Percentiles rank a stretch among this genome's conserved stretches.
These are phyloP conservation scores for Drosophila sordidula DNA, from an alignment of 2,888 invertebrate genomes.

Conservation along the genomic window DNA sequence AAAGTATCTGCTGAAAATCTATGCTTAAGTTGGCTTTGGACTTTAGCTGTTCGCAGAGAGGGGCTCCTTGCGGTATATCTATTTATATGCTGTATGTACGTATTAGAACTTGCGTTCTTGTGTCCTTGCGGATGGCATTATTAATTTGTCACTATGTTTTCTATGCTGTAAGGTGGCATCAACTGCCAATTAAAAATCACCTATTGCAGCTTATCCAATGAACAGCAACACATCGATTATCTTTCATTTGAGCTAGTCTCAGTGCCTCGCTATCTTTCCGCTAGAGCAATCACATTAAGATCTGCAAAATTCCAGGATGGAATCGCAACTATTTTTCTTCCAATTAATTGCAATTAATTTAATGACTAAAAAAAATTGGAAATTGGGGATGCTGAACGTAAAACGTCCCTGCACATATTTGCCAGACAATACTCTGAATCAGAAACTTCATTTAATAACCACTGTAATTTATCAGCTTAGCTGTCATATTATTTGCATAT, in stretches of 20 bases:
- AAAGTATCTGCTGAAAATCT: slow-evolving; percentile 59
- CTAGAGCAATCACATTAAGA: too few species aligned
- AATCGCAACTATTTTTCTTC: neutral
- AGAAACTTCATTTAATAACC: too few species aligned
- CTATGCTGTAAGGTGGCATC: too few species aligned
- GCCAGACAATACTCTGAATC: too few species aligned
- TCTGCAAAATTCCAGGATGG: neutral
- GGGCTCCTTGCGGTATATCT: neutral
- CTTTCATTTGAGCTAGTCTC: slow-evolving; percentile 16
- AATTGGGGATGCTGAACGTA: too few species aligned
- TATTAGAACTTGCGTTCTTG: neutral
- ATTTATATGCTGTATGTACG: slow-evolving; percentile 3
- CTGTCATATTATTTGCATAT: too few species aligned
- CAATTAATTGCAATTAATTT: too few species aligned
- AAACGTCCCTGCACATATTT: too few species aligned
- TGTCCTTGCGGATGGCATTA: slow-evolving; percentile 15
- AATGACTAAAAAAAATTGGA: too few species aligned
- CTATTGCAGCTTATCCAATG: slow-evolving; percentile 15
- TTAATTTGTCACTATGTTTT: slow-evolving; percentile 34
- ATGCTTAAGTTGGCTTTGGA: slow-evolving; percentile 53
- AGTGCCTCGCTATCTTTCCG: slow-evolving; percentile 1
- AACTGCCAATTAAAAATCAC: slow-evolving; percentile 4
- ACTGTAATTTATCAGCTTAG: too few species aligned
- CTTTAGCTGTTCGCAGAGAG: slow-evolving; percentile 13
- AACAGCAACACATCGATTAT: slow-evolving; percentile 14